Base-by-base conservation (phyloP, 64 coral and sea anemone species). In the Cladopsammia gracilis region DNA sequence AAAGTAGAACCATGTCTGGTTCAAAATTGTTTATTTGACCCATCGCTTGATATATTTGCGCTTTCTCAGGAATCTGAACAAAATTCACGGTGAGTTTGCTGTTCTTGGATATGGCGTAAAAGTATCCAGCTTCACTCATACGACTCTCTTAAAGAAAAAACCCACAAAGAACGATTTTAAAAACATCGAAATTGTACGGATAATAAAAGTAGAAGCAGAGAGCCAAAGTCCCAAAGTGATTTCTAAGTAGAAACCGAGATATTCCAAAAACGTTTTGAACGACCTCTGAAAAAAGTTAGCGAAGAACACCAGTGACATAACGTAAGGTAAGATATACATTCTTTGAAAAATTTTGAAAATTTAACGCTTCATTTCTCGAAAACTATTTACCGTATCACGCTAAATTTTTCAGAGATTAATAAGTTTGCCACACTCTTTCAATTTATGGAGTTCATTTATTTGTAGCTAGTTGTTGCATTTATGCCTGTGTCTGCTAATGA, bases 111-210 rank as follows among this genome's bases (percentile, higher is more conserved):
- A 82, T 82, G 58, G 79, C 26, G 15, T 47, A 18, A n/a, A 82
- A 82, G 59, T 64, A 46, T 7, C 79, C 79, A 64, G 79, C 79
- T 64, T 82, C 58, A 14, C 64, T 25, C 53, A 64, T 19, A 46
- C 59, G 79, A 64, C 3, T 8, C 42, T 48, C 79, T 82, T 26
- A 65, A 64, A 62, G 7, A n/a, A 64, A n/a, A 25, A 6, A n/a
- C n/a, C n/a, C n/a, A n/a, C n/a, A n/a, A 56, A 56, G 53, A 56
- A 56, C 7, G 53, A 56, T 5, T 13, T 19, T 20, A 45, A 73
- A 64, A 19, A n/a, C n/a, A 82, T 20, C 18, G 15, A 46, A 65
- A 47, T 44, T 0, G 13, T 34, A 34, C 34, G 34, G 34, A 2
- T 34, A 75, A 75, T 42, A n/a, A 42, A 44, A 75, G 5, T 20